phyloP scores from a whole-genome alignment of 1,140 invertebrate genomes.

The Oscheius sp. region DNA sequence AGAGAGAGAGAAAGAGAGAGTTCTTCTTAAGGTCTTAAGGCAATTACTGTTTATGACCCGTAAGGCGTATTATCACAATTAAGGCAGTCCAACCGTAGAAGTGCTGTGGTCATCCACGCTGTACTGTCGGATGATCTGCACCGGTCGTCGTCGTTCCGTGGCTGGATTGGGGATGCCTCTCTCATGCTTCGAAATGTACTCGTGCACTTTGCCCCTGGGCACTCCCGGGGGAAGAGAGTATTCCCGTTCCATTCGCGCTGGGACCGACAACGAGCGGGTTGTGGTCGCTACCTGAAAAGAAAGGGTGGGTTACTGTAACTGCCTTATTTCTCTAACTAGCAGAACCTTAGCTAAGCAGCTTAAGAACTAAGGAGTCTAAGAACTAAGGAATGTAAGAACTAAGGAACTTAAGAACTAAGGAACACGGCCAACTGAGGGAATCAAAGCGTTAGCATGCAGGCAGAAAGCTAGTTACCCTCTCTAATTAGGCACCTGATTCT shows the following conservation, averaged over 20 bases:
- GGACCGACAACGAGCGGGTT: slow-evolving; percentile 14
- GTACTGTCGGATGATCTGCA: slow-evolving; percentile 28
- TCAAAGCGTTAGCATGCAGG: slow-evolving; percentile 6
- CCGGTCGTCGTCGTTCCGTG: slow-evolving; percentile 17
- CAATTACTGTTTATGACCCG: no score
- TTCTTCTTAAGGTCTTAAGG: no score
- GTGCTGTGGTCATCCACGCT: slow-evolving; percentile 2
- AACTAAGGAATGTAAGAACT: neutral
- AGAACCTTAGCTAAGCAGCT: neutral
- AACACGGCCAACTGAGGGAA: no score
- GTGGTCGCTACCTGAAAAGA: slow-evolving; percentile 16
- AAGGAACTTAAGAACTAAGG: neutral
- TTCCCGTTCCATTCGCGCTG: neutral
- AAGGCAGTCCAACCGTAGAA: neutral
- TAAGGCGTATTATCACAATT: slow-evolving; percentile 8
- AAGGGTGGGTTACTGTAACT: neutral
- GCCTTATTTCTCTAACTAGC: no score
- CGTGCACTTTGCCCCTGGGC: slow-evolving; percentile 22
- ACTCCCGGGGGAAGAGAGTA: slow-evolving; percentile 13
- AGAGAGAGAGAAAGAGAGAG: no score
- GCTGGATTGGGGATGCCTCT: slow-evolving; percentile 27
- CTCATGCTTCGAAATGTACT: slow-evolving; percentile 27
- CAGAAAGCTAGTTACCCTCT: neutral
- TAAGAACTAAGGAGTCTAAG: neutral
- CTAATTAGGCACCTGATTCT: neutral